Evolutionary conservation across 2,797 vertebrate species (phyloP), one percentile per base, ranked within the genome.

Genomic region (Sphaeramia orbicularis): DNA sequence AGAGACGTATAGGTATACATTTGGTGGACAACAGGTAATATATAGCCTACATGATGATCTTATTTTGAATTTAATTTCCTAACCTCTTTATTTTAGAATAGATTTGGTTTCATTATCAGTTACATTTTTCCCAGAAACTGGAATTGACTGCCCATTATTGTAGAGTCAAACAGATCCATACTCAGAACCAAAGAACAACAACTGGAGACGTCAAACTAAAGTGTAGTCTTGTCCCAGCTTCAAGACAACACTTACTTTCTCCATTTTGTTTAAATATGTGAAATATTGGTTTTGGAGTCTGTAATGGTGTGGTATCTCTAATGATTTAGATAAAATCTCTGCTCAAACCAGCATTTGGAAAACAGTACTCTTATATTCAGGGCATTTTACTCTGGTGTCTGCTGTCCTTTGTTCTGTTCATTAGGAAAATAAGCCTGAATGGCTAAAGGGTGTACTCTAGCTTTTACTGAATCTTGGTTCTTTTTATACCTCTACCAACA

Each of bases 171-270:
- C 10, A 36, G n/a, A 21, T 53, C 40, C 10, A 45, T 53, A 41
- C 24, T 56, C 45, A 36, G 36, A 68, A 82, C 82, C 78, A 85
- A 86, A 87, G 64, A 86, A 53, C 35, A 65, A 27, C 68, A 62
- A 50, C 48, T 49, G 27, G 66, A 7, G 4, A 47, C 42, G 2
- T 67, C 13, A 6, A 14, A 19, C 54, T 57, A 21, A 37, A 9
- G n/a, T 13, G 10, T 5, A 61, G 51, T 50, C 11, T 11, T 56
- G 59, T 63, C 52, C 4, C 42, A 24, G 52, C 38, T 13, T 55
- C 43, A 55, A 47, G 60, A 71, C 21, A 37, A 68, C 60, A 42
- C 9, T 6, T 6, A 30, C 55, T 30, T 50, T 61, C 12, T 68
- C 44, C 7, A 24, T 14, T 14, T 11, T 69, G 18, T 1, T 2